These are phyloP conservation scores for Drosophila lutescens DNA, from an alignment of 2,888 invertebrate genomes.

Conservation along the genomic window DNA sequence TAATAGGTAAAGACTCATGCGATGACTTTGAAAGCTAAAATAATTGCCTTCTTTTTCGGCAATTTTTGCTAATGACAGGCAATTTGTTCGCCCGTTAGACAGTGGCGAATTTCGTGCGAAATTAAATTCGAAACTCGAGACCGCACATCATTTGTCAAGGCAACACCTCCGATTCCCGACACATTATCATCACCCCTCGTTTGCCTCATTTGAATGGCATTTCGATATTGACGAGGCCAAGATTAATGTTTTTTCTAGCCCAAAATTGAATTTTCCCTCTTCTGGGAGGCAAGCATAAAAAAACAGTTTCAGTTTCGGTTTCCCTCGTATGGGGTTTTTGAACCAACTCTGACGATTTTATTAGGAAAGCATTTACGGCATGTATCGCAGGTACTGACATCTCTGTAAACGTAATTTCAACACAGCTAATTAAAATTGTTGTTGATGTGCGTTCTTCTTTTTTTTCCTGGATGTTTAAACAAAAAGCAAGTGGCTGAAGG, in stretches of 20 bases:
- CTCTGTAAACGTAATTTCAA: conserved; percentile 51
- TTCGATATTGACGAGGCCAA: conserved; percentile 59
- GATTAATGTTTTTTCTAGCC: conserved; percentile 60
- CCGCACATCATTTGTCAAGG: conserved; percentile 68
- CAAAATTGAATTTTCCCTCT: conserved; percentile 42
- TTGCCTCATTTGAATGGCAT: conserved; percentile 61
- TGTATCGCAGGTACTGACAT: conserved; percentile 46
- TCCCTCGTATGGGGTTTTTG: conserved; percentile 54
- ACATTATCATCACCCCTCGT: conserved; percentile 18
- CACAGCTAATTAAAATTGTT: conserved; percentile 65
- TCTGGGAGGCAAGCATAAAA: background rate
- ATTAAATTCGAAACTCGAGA: conserved; percentile 61
- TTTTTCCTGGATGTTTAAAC: conserved; percentile 22
- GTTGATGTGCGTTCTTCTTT: conserved; percentile 13
- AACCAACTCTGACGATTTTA: conserved; percentile 44
- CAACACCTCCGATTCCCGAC: conserved; percentile 49
- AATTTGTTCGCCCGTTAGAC: conserved; percentile 62
- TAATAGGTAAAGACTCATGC: background rate
- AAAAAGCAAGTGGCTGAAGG: conserved; percentile 52
- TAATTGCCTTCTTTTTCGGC: conserved; percentile 8
- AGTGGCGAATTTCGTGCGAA: conserved; percentile 56
- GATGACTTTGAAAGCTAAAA: background rate
- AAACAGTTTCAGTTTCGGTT: conserved; percentile 4
- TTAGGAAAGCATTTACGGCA: conserved; percentile 45
- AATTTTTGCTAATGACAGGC: conserved; percentile 65